A percentile compares a stretch with the other conserved stretches of the same genome.
Conservation (phyloP, 2,113 vertebrate genomes). For the Hepsetus odoe region DNA sequence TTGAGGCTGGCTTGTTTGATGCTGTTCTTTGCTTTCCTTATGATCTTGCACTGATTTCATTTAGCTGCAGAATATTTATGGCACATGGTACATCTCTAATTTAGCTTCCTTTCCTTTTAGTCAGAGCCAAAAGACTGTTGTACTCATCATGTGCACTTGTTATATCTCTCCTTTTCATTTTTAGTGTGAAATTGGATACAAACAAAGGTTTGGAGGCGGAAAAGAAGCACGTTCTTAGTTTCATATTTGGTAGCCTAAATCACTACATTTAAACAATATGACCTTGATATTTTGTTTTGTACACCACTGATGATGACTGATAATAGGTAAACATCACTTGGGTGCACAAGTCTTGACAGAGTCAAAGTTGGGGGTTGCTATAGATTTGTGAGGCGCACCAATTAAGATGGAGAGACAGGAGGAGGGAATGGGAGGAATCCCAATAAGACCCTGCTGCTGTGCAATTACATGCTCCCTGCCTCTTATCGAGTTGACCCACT, state of each 20-base stretch:
- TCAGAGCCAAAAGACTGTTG: slow-evolving; percentile 21
- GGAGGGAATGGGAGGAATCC: slow-evolving; percentile 17
- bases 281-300: background rate
- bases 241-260: background rate
- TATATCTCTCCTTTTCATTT: slow-evolving; percentile 3
- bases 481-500: slow-evolving; percentile 45
- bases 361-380: slow-evolving; percentile 1
- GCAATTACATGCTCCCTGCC: slow-evolving; percentile 41
- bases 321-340: slow-evolving; percentile 2
- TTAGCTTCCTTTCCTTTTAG: slow-evolving; percentile 25
- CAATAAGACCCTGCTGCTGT: slow-evolving; percentile 24
- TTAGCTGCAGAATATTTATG: slow-evolving; percentile 39
- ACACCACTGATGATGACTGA: background rate
- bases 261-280: background rate
- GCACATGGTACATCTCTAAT: slow-evolving; percentile 21
- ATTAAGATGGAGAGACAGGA: slow-evolving; percentile 46
- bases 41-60: slow-evolving; percentile 45
- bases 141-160: slow-evolving; percentile 28
- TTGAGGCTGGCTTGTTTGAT: slow-evolving; percentile 3
- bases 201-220: background rate
- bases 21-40: slow-evolving; percentile 41
- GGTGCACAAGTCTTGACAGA: background rate
- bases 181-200: slow-evolving; percentile 21
- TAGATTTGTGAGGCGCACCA: slow-evolving; percentile 33
- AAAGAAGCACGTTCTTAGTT: too few relatives aligned